Percentiles rank a stretch among this genome's conserved stretches.
phyloP scores from a whole-genome alignment of 1,140 invertebrate species.

The Apolygus lucorum region DNA sequence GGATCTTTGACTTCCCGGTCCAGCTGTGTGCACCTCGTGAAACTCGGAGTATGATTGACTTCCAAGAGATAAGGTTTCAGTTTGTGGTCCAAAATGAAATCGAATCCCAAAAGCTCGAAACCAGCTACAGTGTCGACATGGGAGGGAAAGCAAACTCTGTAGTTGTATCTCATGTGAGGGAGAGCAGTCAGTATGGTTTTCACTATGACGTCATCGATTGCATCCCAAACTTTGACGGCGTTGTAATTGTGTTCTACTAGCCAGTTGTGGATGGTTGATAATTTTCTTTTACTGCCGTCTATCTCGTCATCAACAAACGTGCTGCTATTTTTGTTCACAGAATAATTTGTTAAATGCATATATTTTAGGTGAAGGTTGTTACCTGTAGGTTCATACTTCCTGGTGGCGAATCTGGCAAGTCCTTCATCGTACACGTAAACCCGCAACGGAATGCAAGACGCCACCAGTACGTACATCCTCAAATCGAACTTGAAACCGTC shows the following conservation, averaged over 20 bases:
- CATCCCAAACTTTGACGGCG: constrained; percentile 63
- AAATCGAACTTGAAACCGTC: constrained; percentile 98
- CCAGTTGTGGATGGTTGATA: constrained; percentile 19
- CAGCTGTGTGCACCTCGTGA: constrained; percentile 72
- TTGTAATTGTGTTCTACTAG: constrained; percentile 46
- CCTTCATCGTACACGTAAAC: constrained; percentile 95
- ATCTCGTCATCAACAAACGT: constrained; percentile 67
- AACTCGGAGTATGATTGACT: constrained; percentile 87
- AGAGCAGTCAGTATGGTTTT: constrained; percentile 81
- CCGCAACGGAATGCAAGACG: constrained; percentile 84
- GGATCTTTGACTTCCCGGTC: constrained; percentile 76
- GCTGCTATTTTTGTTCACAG: constrained; percentile 83
- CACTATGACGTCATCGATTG: constrained; percentile 82
- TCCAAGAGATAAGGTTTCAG: constrained; percentile 76
- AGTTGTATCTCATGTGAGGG: constrained; percentile 77
- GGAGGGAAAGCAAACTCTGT: constrained; percentile 75
- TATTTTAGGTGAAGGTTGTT: constrained; percentile 75
- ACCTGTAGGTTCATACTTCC: constrained; percentile 67
- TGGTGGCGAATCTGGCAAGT: constrained; percentile 80
- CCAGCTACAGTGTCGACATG: constrained; percentile 76
- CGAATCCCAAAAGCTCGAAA: constrained; percentile 82
- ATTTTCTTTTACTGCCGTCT: constrained; percentile 66
- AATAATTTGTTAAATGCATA: constrained; percentile 97
- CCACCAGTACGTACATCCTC: constrained; percentile 85
- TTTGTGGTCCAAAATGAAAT: constrained; percentile 75